phyloP scores from a whole-genome alignment of 2,888 invertebrate genomes.

The Ormyrus nitidulus region DNA sequence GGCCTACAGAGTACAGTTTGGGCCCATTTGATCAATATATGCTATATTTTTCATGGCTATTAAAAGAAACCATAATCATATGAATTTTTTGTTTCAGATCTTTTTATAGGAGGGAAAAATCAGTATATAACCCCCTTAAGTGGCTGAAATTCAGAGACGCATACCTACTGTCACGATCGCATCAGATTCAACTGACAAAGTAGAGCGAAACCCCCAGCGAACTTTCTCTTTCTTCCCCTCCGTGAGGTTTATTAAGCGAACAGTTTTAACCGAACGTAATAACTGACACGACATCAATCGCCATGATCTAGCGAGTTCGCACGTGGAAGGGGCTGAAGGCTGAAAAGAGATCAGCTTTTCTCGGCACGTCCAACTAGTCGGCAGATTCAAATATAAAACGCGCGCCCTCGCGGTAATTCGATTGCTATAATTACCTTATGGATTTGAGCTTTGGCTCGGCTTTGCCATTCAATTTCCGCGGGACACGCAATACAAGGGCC shows the following conservation, averaged over 20 bases:
- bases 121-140: no score
- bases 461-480: slow-evolving; percentile 31
- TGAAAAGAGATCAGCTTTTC: background rate
- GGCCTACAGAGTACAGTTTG: no score
- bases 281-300: slow-evolving; percentile 10
- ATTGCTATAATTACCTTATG: slow-evolving; percentile 39
- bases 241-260: slow-evolving; percentile 11
- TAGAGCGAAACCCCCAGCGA: no score
- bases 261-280: slow-evolving; percentile 1
- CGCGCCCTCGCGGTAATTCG: slow-evolving; percentile 8
- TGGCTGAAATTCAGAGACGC: no score
- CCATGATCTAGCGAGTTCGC: slow-evolving; percentile 6
- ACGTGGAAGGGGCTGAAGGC: background rate
- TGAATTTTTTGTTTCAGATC: no score
- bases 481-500: background rate
- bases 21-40: no score
- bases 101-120: no score
- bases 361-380: background rate
- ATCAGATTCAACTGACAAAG: no score
- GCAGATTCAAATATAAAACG: background rate
- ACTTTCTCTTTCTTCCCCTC: background rate
- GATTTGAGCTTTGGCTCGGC: slow-evolving; percentile 12
- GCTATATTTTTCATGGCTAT: no score
- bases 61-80: no score
- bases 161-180: no score